Conservation (phyloP, 2,888 invertebrate species). For the Lochmaea crataegi region DNA sequence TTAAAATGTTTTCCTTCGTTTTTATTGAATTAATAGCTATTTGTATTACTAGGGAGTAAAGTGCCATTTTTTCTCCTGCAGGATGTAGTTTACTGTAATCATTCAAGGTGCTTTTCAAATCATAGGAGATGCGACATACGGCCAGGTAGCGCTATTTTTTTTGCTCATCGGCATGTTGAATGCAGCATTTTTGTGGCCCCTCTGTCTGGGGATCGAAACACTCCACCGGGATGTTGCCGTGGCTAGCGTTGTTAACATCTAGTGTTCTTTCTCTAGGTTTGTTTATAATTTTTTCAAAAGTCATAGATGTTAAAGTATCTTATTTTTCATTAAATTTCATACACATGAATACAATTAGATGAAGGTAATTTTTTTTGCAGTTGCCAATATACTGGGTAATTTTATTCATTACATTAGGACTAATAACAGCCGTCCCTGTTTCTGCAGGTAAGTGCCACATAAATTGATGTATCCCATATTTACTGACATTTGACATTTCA, state of each 20-base stretch:
- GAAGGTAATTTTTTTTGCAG: conserved; percentile 68
- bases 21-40: too few species aligned
- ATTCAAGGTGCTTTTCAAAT: conserved; percentile 90
- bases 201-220: conserved; percentile 86
- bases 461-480: too few species aligned
- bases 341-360: neutral
- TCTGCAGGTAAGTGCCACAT: conserved; percentile 81
- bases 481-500: too few species aligned
- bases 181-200: conserved; percentile 90
- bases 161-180: conserved; percentile 91
- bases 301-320: too few species aligned
- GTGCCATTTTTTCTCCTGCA: too few species aligned
- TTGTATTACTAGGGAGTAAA: too few species aligned
- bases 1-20: too few species aligned
- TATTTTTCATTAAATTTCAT: too few species aligned
- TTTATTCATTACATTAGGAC: conserved; percentile 95
- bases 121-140: conserved; percentile 92
- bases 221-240: conserved; percentile 88
- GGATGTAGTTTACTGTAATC: too few species aligned
- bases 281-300: conserved; percentile 43
- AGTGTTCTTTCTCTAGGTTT: conserved; percentile 83
- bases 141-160: conserved; percentile 94
- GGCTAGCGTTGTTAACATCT: conserved; percentile 85
- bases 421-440: conserved; percentile 93
- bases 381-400: conserved; percentile 92